Percentiles rank a stretch among this genome's conserved stretches.
Conservation (phyloP, 1,140 invertebrate genomes). For the Lamellibrachia luymesi region DNA sequence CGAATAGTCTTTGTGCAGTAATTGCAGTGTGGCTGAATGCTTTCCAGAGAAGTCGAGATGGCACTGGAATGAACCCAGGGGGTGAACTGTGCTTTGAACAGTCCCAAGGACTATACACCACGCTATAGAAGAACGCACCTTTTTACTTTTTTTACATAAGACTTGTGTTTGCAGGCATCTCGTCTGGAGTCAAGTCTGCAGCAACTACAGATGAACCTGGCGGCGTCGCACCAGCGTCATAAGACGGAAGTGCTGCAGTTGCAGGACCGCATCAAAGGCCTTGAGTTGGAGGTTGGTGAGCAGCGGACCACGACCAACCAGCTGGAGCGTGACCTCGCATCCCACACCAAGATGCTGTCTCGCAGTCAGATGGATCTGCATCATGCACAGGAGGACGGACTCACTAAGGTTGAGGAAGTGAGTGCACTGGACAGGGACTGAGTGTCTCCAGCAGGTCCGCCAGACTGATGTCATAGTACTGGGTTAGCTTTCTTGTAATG, state of each 20-base stretch:
- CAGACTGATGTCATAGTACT: too few species aligned
- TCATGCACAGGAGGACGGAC: not conserved
- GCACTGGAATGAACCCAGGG: too few species aligned
- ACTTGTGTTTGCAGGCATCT: constrained; percentile 36
- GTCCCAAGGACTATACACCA: not conserved
- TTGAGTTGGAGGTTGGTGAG: constrained; percentile 41
- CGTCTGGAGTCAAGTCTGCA: constrained; percentile 48
- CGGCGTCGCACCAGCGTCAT: constrained; percentile 47
- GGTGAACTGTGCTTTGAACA: too few species aligned
- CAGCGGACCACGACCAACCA: constrained; percentile 29
- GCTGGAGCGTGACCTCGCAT: constrained; percentile 15
- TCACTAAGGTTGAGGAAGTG: constrained; percentile 7
- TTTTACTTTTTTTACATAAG: not conserved
- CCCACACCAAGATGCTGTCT: not conserved
- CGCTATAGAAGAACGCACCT: not conserved
- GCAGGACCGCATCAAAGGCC: constrained; percentile 39
- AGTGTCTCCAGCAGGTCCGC: too few species aligned
- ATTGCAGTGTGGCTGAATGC: too few species aligned
- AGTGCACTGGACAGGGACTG: not conserved
- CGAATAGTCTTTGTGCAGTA: too few species aligned
- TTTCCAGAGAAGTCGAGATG: too few species aligned
- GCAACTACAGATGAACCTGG: constrained; percentile 51
- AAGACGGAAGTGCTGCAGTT: constrained; percentile 44
- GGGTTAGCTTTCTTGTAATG: too few species aligned
- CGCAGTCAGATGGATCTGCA: constrained; percentile 7